phyloP scores from a whole-genome alignment of 2,113 vertebrate genomes.

The Ramphastos sulfuratus region DNA sequence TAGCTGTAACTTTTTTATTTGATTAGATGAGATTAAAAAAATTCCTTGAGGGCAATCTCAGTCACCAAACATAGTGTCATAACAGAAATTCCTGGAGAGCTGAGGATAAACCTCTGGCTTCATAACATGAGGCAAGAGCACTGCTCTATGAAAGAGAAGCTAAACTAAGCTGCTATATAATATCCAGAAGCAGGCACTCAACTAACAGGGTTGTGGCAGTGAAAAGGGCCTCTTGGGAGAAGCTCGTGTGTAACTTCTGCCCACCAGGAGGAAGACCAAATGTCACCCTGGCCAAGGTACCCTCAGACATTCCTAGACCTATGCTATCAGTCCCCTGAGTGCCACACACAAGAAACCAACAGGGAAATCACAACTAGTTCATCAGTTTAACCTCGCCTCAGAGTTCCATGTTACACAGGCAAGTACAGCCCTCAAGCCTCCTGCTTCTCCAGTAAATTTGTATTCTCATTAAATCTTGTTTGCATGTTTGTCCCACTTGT shows the following conservation, averaged over 20 bases:
- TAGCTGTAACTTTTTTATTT: constrained; percentile 11
- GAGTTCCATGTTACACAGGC: neutral
- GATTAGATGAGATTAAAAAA: neutral
- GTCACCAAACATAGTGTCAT: neutral
- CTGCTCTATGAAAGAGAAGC: neutral
- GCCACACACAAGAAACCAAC: neutral
- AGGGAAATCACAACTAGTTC: neutral
- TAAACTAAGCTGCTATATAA: neutral
- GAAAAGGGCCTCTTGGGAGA: neutral
- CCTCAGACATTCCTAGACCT: neutral
- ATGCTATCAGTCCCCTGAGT: neutral
- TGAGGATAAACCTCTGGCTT: neutral
- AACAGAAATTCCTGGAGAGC: neutral
- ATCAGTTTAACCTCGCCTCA: neutral
- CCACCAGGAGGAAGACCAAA: too few species aligned
- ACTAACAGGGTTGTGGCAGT: neutral
- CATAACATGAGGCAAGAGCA: neutral
- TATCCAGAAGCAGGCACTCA: neutral
- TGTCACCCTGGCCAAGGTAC: neutral
- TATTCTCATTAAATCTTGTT: neutral
- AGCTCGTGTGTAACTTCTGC: neutral
- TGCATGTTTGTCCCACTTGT: neutral
- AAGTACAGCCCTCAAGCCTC: neutral
- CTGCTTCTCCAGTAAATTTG: neutral
- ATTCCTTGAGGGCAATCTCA: neutral